These are phyloP conservation scores for Gopherus flavomarginatus DNA, from an alignment of 2,113 vertebrate genomes.

Conservation along the genomic window DNA sequence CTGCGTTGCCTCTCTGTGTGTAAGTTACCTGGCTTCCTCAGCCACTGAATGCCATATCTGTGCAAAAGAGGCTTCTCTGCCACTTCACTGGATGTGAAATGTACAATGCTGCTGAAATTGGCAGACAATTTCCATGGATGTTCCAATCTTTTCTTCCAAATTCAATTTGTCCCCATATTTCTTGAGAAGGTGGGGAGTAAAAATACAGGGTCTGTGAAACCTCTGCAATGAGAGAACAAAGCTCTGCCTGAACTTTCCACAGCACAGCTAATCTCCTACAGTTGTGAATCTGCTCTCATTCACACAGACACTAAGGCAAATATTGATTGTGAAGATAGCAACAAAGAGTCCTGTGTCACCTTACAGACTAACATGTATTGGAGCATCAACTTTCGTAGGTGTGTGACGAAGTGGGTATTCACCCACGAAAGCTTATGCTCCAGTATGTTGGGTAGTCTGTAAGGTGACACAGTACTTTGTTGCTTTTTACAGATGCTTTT, in stretches of 20 bases:
- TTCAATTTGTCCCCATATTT: background rate
- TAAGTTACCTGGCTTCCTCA: background rate
- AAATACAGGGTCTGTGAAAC: background rate
- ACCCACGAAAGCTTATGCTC: no score
- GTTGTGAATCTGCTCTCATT: background rate
- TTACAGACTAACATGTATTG: no score
- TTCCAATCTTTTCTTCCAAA: background rate
- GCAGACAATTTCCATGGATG: background rate
- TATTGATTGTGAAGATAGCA: background rate
- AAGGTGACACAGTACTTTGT: no score
- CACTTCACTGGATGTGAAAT: background rate
- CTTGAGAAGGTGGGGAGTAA: background rate
- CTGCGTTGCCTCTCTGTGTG: background rate
- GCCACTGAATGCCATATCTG: background rate
- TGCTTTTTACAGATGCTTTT: no score
- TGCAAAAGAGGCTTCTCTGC: background rate
- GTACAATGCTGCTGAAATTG: background rate
- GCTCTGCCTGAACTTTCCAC: background rate
- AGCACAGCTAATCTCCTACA: background rate
- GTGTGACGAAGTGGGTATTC: no score
- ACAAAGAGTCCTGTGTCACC: no score
- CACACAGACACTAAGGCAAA: constrained; percentile 8
- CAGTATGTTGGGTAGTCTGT: no score
- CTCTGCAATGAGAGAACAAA: constrained; percentile 27
- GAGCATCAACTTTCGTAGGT: no score